phyloP scores from a whole-genome alignment of 2,113 vertebrate genomes.

The Clarias macrocephalus region DNA sequence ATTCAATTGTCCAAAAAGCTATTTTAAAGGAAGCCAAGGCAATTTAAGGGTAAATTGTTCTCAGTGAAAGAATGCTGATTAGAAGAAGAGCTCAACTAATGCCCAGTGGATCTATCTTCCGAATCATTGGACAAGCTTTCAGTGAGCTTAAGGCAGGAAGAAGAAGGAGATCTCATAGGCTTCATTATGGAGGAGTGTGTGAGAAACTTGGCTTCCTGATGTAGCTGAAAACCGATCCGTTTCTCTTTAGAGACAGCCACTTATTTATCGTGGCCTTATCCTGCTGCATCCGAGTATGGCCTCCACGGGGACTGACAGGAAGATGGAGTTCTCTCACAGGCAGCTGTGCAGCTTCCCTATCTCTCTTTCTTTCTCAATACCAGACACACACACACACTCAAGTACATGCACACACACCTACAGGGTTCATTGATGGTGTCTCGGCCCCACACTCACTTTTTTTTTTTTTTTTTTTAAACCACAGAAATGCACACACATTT shows the following conservation, averaged over 20 bases:
- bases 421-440: not conserved
- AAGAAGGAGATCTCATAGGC: constrained; percentile 21
- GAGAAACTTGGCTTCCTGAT: constrained; percentile 29
- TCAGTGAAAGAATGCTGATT: constrained; percentile 25
- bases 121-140: constrained; percentile 40
- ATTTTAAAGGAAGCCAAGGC: constrained; percentile 30
- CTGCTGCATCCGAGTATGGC: constrained; percentile 39
- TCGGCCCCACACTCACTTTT: not conserved
- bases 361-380: constrained; percentile 1
- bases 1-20: constrained; percentile 22
- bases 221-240: constrained; percentile 22
- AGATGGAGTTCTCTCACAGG: constrained; percentile 35
- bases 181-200: constrained; percentile 36
- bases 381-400: not conserved
- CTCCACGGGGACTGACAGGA: constrained; percentile 42
- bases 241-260: constrained; percentile 45
- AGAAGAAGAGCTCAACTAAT: constrained; percentile 11
- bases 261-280: constrained; percentile 54
- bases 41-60: constrained; percentile 39
- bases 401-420: not conserved
- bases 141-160: constrained; percentile 20
- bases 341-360: constrained; percentile 23
- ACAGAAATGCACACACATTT: not conserved
- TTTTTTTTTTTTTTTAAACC: not conserved
- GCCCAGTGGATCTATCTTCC: constrained; percentile 24